Base-by-base conservation (phyloP, 2,888 invertebrate species). In the Laothoe populi region DNA sequence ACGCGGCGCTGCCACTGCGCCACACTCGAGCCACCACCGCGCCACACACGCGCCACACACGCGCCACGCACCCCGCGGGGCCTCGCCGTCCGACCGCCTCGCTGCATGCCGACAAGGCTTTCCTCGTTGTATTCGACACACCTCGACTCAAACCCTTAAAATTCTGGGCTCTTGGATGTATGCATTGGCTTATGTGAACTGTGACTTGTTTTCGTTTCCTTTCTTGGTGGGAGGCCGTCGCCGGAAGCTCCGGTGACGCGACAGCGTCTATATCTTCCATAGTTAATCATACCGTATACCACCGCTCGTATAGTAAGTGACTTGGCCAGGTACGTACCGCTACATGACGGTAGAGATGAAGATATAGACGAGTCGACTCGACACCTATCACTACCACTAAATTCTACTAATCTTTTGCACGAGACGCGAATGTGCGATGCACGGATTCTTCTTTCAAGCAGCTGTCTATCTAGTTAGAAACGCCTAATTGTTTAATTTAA, bases 121-220 rank as follows among this genome's bases (percentile, higher is more conserved):
- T 90, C 88, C 88, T 87, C 90, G 88, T 90, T 88, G 83, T 88
- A 87, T 82, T 87, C 89, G 87, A 88, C 85, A 90, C 85, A 88
- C 84, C 89, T 88, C 90, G 87, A 90, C 84, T 87, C 89, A 92
- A 92, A 92, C 92, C 92, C 92, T 92, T 92, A 90, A 92, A 84
- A 92, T 92, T 92, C 92, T 92, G 92, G 92, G 92, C 92, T 92
- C 91, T 92, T 92, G 92, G 92, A 92, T 92, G 91, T 92, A 87
- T 92, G 92, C 92, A 92, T 92, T 92, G 92, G 92, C 92, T 92
- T 92, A 89, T 92, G 92, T 92, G 90, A 92, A 92, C 87, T 91
- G 92, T 92, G 91, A 92, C 88, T 92, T 89, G 90, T 91, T 92
- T 92, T 92, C 92, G 92, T 92, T 92, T 92, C 91, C 90, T 92